Percentiles rank a stretch among this genome's conserved stretches.
phyloP scores from a whole-genome alignment of 2,888 invertebrate species.

The Platycheirus albimanus region DNA sequence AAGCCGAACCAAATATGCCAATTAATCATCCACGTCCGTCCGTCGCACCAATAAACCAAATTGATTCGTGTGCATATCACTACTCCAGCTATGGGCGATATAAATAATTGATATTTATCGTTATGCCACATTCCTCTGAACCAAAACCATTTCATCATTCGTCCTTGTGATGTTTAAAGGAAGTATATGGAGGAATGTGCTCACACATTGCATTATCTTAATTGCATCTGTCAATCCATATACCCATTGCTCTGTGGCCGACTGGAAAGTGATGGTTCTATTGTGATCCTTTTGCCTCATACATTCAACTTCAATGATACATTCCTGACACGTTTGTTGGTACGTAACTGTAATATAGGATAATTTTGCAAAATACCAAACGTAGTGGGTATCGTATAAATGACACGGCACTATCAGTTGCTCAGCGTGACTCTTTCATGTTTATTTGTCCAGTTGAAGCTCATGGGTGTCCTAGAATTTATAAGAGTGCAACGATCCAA shows the following conservation, averaged over 20 bases:
- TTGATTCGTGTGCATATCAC: conserved; percentile 64
- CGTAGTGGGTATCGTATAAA: conserved; percentile 4
- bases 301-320: conserved; percentile 61
- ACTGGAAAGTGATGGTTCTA: background rate
- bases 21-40: conserved; percentile 55
- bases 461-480: conserved; percentile 14
- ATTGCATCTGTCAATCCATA: too few species aligned
- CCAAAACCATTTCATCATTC: conserved; percentile 42
- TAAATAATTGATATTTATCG: conserved; percentile 69
- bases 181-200: conserved; percentile 6
- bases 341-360: conserved; percentile 46
- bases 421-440: background rate
- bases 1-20: conserved; percentile 28
- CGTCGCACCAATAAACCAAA: conserved; percentile 61
- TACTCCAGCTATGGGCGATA: conserved; percentile 46
- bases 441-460: background rate
- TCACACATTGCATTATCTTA: conserved; percentile 64
- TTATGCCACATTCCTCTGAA: conserved; percentile 46
- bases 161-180: background rate
- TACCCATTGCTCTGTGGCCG: background rate
- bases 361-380: conserved; percentile 53
- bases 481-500: conserved; percentile 32
- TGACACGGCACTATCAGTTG: conserved; percentile 9
- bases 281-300: conserved; percentile 57
- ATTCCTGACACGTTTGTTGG: conserved; percentile 41